These are phyloP conservation scores for Macropodus opercularis DNA, from an alignment of 2,797 vertebrate genomes.

Conservation along the genomic window DNA sequence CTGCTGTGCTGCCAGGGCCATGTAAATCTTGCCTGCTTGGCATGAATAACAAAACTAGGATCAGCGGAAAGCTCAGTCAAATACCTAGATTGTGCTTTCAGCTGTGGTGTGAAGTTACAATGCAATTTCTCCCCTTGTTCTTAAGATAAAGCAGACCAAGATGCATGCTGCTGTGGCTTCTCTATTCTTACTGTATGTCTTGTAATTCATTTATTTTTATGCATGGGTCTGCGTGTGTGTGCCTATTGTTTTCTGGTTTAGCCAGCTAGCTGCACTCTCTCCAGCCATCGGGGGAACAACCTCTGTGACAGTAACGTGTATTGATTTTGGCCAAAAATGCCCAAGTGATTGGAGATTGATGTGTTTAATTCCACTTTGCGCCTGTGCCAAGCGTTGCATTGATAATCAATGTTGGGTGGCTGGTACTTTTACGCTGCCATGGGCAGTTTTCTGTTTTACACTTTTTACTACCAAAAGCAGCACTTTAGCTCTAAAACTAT, in stretches of 20 bases:
- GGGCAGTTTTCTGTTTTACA: slow-evolving; percentile 48
- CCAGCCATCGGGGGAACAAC: slow-evolving; percentile 38
- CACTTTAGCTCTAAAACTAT: neutral
- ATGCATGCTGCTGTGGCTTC: slow-evolving; percentile 21
- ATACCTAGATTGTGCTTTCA: slow-evolving; percentile 24
- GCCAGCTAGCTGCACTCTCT: slow-evolving; percentile 43
- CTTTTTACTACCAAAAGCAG: neutral
- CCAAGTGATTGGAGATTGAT: slow-evolving; percentile 74
- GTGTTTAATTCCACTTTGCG: slow-evolving; percentile 77
- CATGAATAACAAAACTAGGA: slow-evolving; percentile 12
- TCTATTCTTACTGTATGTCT: slow-evolving; percentile 13
- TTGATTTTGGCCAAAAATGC: slow-evolving; percentile 77
- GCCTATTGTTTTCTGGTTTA: slow-evolving; percentile 19
- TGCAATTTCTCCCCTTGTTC: neutral
- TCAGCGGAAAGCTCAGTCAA: slow-evolving; percentile 22
- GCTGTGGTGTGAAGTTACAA: slow-evolving; percentile 3
- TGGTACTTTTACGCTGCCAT: slow-evolving; percentile 52
- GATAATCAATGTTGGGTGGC: slow-evolving; percentile 74
- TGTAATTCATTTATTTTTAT: slow-evolving; percentile 17
- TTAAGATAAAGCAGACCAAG: slow-evolving; percentile 33
- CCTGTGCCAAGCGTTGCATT: slow-evolving; percentile 71
- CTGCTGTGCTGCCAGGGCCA: slow-evolving; percentile 25
- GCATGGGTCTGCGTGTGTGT: slow-evolving; percentile 18
- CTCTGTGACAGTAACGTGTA: slow-evolving; percentile 74
- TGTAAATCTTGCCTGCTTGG: slow-evolving; percentile 39